Conservation (phyloP, 2,888 invertebrate genomes). For the Apodemia duryi region DNA sequence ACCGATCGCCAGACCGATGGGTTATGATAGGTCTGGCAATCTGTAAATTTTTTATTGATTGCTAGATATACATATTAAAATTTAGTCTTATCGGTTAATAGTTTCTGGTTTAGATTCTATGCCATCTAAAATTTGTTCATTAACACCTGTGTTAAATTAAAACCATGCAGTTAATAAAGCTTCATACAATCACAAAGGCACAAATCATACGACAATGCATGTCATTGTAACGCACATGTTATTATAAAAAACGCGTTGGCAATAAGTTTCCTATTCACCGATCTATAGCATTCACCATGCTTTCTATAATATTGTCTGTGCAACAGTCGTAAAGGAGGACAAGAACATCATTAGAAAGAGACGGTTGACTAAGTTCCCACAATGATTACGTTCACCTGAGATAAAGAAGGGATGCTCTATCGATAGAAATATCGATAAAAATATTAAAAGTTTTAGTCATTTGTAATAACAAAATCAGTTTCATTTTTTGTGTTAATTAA, state of each 20-base stretch:
- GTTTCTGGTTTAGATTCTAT: too few species aligned
- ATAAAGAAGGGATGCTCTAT: slow-evolving; percentile 35
- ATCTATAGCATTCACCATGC: slow-evolving; percentile 41
- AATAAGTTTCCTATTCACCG: slow-evolving; percentile 34
- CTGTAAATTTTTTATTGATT: too few species aligned
- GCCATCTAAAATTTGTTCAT: too few species aligned
- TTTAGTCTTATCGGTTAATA: too few species aligned
- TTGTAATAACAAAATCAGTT: too few species aligned
- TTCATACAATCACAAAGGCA: slow-evolving; percentile 13
- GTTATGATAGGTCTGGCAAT: too few species aligned
- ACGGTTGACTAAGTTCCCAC: slow-evolving; percentile 68
- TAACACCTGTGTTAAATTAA: slow-evolving; percentile 16
- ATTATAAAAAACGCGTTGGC: slow-evolving; percentile 22
- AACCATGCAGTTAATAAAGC: not conserved
- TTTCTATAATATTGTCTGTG: slow-evolving; percentile 48
- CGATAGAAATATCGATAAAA: slow-evolving; percentile 31
- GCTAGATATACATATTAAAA: too few species aligned
- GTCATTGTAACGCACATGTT: slow-evolving; percentile 22
- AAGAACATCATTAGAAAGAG: slow-evolving; percentile 49
- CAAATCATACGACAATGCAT: slow-evolving; percentile 18
- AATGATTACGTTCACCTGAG: slow-evolving; percentile 75
- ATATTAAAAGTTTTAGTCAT: too few species aligned
- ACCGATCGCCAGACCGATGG: too few species aligned
- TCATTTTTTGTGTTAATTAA: too few species aligned
- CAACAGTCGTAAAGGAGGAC: slow-evolving; percentile 59